Base-by-base conservation (phyloP, 2,113 vertebrate species). In the Aspiorhynchus laticeps region DNA sequence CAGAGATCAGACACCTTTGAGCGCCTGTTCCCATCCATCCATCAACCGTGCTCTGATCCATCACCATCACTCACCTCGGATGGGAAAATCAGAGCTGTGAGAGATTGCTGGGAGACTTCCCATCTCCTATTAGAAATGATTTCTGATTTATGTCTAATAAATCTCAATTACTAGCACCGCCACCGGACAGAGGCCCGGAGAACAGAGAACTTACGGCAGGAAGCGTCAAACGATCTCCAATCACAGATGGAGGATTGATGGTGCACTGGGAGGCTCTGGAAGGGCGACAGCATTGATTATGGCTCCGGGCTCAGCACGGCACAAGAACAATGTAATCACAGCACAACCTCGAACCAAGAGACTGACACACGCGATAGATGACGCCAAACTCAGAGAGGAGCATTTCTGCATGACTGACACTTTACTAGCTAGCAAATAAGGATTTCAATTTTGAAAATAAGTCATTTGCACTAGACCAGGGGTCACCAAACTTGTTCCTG, bases 251-350 rank as follows among this genome's bases (percentile, higher is more conserved):
- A 33, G 76, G 76, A 79, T 79, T 79, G 76, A 79, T 79, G 11
- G 51, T 0, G 3, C 21, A 4, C 53, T 21, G 76, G 17, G 53
- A 38, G 77, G 17, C 21, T 80, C 28, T 79, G 48, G 46, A 79
- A 33, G 15, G 48, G 76, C 48, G 76, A 79, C 76, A 79, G 77
- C 77, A 79, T 79, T 38, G 53, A 80, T 80, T 80, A 80, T 61
- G 78, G 33, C 78, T 61, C 33, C 12, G 2, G 19, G 53, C 78
- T 0, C 24, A 0, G 63, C 28, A 26, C 41, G 6, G 41, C 78
- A 41, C 53, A n/a, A 80, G 21, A 61, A 61, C 78, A 80, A 61
- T 80, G 78, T 61, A n/a, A 80, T 80, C 78, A 80, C 78, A 41
- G 33, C 78, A 61, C 33, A 61, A 61, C 21, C 78, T 61, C 33